phyloP scores from a whole-genome alignment of 2,113 vertebrate genomes.

The Otus sunia region DNA sequence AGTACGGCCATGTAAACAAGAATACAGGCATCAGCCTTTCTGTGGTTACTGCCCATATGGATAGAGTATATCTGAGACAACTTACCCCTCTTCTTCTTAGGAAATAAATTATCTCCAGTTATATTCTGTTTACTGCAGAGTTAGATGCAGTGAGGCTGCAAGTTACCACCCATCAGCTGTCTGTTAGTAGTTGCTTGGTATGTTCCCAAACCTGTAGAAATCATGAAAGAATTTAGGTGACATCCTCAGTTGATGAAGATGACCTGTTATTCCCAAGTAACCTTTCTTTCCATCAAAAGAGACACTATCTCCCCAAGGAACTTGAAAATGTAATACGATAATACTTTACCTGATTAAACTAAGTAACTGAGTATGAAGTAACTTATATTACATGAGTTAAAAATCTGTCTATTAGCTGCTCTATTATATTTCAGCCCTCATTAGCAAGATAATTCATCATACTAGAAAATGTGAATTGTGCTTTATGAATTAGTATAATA shows the following conservation, averaged over 20 bases:
- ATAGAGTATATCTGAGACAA: neutral
- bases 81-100: neutral
- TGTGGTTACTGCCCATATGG: neutral
- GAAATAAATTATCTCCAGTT: neutral
- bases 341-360: constrained; percentile 43
- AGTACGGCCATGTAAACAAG: neutral
- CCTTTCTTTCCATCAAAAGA: constrained; percentile 31
- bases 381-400: constrained; percentile 28
- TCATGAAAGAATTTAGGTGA: neutral
- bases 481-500: constrained; percentile 69
- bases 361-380: neutral
- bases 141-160: neutral
- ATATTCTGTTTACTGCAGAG: neutral
- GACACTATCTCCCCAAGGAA: neutral
- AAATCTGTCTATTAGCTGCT: constrained; percentile 32
- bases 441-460: constrained; percentile 70
- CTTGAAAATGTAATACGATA: constrained; percentile 18
- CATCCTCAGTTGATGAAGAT: constrained; percentile 10
- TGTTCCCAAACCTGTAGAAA: neutral
- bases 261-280: constrained; percentile 30
- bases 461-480: constrained; percentile 51
- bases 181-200: neutral
- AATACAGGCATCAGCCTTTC: neutral
- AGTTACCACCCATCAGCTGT: neutral
- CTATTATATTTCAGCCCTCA: constrained; percentile 51